Conservation (phyloP, 2,113 vertebrate genomes). For the Vidua chalybeata region DNA sequence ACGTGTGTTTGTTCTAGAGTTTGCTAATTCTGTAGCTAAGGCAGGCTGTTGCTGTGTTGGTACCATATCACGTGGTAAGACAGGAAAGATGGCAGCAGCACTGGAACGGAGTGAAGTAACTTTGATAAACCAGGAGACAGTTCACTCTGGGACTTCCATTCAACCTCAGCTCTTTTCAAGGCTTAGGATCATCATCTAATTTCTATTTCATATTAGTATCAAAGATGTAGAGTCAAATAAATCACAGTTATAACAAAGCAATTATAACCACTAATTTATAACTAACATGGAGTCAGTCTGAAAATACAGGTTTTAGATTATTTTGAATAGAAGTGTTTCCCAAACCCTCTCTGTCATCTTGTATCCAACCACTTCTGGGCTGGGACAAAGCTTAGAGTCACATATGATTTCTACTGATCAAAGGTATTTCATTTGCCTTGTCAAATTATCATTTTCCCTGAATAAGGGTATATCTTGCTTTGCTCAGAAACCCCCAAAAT, state of each 20-base stretch:
- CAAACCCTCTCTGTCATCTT: not conserved
- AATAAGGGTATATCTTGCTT: not conserved
- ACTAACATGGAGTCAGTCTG: not conserved
- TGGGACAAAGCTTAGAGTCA: not conserved
- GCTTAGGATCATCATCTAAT: not conserved
- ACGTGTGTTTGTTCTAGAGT: not conserved
- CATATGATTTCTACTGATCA: not conserved
- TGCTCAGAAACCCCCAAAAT: not conserved
- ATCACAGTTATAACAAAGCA: not conserved
- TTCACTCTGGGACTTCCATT: not conserved
- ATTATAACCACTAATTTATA: not conserved
- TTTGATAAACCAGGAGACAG: not conserved
- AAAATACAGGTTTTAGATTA: not conserved
- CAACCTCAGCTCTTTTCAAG: not conserved
- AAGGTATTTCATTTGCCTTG: not conserved
- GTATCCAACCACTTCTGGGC: not conserved
- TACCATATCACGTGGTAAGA: not conserved
- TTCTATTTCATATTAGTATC: not conserved
- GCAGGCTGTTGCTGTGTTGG: not conserved
- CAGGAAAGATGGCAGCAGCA: not conserved
- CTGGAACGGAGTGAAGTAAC: not conserved
- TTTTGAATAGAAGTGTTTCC: not conserved
- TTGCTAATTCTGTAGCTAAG: not conserved
- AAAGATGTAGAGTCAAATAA: not conserved
- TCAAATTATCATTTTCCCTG: not conserved